Base-by-base conservation (phyloP, 2,113 vertebrate genomes). In the Arizona elegans region DNA sequence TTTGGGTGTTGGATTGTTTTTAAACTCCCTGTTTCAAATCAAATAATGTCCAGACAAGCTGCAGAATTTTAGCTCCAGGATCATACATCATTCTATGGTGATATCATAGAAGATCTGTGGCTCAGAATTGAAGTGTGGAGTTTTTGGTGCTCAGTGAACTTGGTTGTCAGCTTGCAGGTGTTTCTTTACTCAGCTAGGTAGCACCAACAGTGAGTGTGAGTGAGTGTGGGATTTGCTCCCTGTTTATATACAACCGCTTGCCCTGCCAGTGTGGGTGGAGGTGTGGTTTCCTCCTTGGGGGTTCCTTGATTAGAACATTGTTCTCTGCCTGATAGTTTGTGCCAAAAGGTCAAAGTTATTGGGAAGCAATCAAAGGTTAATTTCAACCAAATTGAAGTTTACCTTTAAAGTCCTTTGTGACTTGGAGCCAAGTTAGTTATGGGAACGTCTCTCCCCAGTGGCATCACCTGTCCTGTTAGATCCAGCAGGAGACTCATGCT, bases 311-410 rank as follows among this genome's bases (percentile, higher is more conserved):
- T 38, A 81, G 70, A 19, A 81, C 70, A 38, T 38, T 81, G 33
- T 38, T 81, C 33, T 19, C 33, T 19, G 70, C 70, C 70, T 8
- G 15, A 17, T 8, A 8, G 70, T 81, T 33, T 81, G n/a, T 33
- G 70, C 70, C 70, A 81, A 81, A 81, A 81, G 33, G 70, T 81
- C 70, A 81, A 81, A 81, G 70, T 38, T 81, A 38, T 38, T 81
- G 70, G 70, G 70, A 81, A 81, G 70, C 70, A 81, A 81, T 81
- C 70, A 38, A 38, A 38, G 70, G 33, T 38, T 81, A 38, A 81
- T 38, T 38, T 38, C n/a, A 81, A 81, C 15, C 70, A 38, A 81
- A 38, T 3, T 81, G 33, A 38, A 38, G 38, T 38, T 38, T 19
- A 17, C 33, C n/a, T 81, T 38, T 38, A 17, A 38, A 81, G 70